Base-by-base conservation (phyloP, 2,797 vertebrate species). In the Arrhamphus sclerolepis region DNA sequence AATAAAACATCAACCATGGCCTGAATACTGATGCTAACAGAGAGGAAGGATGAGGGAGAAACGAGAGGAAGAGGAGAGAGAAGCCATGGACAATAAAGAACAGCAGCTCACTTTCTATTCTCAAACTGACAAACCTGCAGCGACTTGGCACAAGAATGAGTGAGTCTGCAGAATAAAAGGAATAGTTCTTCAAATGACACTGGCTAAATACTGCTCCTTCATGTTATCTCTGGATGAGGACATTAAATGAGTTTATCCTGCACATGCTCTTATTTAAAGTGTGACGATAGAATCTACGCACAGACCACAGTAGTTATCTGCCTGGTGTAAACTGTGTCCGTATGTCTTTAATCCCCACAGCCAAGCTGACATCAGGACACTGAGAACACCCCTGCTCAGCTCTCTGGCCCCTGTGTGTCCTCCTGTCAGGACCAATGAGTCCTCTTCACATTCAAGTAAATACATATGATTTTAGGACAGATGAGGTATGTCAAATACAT, bases 1-100 rank as follows among this genome's bases (percentile, higher is more conserved):
- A 90, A 90, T 91, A 87, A 90, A 91, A 87, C 83, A 90, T 90
- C 59, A 68, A 50, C 62, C 62, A 29, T 53, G 81, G 71, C 86
- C 87, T 84, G 82, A 86, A 89, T 88, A 83, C 77, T 81, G 83
- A 89, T 83, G 80, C 70, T 57, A 58, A n/a, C 10, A 2, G 24
- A 59, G 29, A 69, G 63, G 46, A 34, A 65, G 66, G 56, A 58
- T n/a, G 49, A 48, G 57, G 70, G 51, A 43, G 31, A 43, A 26
- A 20, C 46, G 21, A 56, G 49, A 20, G 39, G 21, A 61, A 72
- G 46, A 70, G 19, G 53, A 44, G 16, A 64, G 18, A 50, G 7
- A 56, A 66, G 63, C 39, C 26, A 26, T 0, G 1, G 48, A 31
- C 16, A 44, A 21, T 19, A 24, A 55, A 6, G 19, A 75, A 56